Base-by-base conservation (phyloP, 2,797 vertebrate genomes). In the Chloroceryle amazona region DNA sequence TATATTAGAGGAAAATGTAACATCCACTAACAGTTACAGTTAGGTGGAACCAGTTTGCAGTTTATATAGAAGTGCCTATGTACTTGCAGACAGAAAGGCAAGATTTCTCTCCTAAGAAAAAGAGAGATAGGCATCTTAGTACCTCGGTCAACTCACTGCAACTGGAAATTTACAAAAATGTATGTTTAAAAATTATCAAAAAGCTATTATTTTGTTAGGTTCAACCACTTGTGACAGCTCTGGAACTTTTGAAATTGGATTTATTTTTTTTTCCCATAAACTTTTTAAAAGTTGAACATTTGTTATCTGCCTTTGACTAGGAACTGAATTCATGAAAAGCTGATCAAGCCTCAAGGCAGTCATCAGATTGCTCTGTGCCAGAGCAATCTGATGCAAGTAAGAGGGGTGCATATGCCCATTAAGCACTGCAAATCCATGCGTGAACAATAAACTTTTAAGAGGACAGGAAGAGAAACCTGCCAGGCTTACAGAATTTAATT, bases 321-420 rank as follows among this genome's bases (percentile, higher is more conserved):
- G 14, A 80, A 75, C 9, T 0, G 37, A 29, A 67, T 11, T 61
- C 5, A 80, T 37, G 18, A 87, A 85, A 82, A 91, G 29, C 19
- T 82, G 55, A 37, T 39, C 67, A 60, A 86, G 33, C 31, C 52
- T 81, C 5, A 28, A 68, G 51, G 35, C 76, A 86, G 46, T 54
- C 7, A 89, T 7, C 20, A 41, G 47, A 52, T 7, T 51, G 29
- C 42, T 79, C 41, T 11, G 7, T 35, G 28, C 58, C 6, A 49
- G 13, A 81, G 19, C 41, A 37, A 37, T 37, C 35, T 37, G 35
- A 37, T 37, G 35, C 35, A 75, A 72, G n/a, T 52, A 51, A 76
- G 47, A 93, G 18, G 15, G 41, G 31, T 5, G 1, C 0, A 0
- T 20, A 19, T 13, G 21, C 28, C 33, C 35, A 37, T 15, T 35